Percentiles rank a stretch among this genome's conserved stretches.
phyloP scores from a whole-genome alignment of 1,140 invertebrate species.

The Musca vetustissima region DNA sequence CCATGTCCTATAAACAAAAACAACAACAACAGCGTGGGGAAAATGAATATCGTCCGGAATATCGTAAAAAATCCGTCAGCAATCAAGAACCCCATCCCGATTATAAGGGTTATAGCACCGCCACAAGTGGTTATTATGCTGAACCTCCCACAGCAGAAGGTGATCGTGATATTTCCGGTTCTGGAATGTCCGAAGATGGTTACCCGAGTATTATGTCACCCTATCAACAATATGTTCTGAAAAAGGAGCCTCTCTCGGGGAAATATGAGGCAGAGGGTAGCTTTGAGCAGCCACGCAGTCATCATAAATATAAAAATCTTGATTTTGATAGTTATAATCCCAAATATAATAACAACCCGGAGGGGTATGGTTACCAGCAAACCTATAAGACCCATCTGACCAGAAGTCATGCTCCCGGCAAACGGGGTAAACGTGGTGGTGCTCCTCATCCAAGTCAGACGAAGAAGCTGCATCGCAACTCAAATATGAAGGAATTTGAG shows the following conservation, averaged over 20 bases:
- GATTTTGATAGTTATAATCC: constrained; percentile 53
- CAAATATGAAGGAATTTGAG: constrained; percentile 42
- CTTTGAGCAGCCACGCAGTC: constrained; percentile 36
- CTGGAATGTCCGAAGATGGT: constrained; percentile 32
- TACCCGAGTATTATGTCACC: constrained; percentile 42
- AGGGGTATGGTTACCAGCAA: constrained; percentile 52
- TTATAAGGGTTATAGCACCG: constrained; percentile 41
- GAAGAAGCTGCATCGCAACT: constrained; percentile 37
- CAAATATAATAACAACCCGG: constrained; percentile 53
- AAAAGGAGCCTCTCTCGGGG: constrained; percentile 41
- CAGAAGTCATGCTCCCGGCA: constrained; percentile 22
- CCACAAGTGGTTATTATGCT: constrained; percentile 43
- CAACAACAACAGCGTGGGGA: constrained; percentile 35
- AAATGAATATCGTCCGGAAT: constrained; percentile 43
- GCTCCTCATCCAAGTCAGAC: constrained; percentile 30
- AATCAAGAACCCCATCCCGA: constrained; percentile 35
- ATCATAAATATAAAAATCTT: constrained; percentile 25
- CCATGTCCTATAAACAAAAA: constrained; percentile 46
- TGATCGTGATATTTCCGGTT: background rate
- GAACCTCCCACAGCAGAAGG: constrained; percentile 32
- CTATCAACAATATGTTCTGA: constrained; percentile 45
- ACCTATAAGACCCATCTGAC: constrained; percentile 40
- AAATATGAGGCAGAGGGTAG: constrained; percentile 38
- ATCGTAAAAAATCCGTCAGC: constrained; percentile 39
- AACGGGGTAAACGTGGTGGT: constrained; percentile 36